phyloP scores from a whole-genome alignment of 2,888 invertebrate genomes.

The Eremobia ochroleuca region DNA sequence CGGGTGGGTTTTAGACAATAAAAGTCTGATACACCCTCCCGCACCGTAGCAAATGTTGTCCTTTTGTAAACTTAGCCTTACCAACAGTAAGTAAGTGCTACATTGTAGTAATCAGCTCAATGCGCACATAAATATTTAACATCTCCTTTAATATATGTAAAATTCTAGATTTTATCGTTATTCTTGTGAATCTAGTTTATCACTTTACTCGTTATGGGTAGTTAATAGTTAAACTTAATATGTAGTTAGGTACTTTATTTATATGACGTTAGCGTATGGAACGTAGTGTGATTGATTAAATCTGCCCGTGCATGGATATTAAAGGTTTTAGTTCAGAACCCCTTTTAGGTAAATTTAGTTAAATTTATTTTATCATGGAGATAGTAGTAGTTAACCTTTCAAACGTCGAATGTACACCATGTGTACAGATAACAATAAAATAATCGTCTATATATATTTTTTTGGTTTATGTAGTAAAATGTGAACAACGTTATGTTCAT shows the following conservation, averaged over 20 bases:
- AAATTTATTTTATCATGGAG: too few species aligned
- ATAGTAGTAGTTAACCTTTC: too few species aligned
- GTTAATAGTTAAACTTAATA: conserved; percentile 50
- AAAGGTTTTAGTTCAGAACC: background rate
- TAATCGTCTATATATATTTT: too few species aligned
- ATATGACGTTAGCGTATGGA: conserved; percentile 26
- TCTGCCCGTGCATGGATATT: background rate
- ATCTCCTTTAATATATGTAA: conserved; percentile 74
- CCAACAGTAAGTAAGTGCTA: conserved; percentile 30
- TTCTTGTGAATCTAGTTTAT: conserved; percentile 52
- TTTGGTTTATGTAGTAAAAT: background rate
- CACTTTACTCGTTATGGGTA: conserved; percentile 56
- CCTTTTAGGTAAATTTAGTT: conserved; percentile 12
- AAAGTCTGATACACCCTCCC: too few species aligned
- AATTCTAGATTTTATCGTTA: conserved; percentile 61
- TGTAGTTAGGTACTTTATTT: conserved; percentile 53
- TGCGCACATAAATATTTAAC: conserved; percentile 77
- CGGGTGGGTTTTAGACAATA: too few species aligned
- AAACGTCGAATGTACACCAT: too few species aligned
- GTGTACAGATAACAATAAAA: too few species aligned
- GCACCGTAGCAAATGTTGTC: background rate
- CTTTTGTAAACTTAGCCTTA: conserved; percentile 18
- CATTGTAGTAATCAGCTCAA: conserved; percentile 58
- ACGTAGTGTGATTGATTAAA: conserved; percentile 34
- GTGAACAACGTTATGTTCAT: background rate